Evolutionary conservation across 2,888 invertebrate species (phyloP).

Genomic region (Lysandra bellargus): DNA sequence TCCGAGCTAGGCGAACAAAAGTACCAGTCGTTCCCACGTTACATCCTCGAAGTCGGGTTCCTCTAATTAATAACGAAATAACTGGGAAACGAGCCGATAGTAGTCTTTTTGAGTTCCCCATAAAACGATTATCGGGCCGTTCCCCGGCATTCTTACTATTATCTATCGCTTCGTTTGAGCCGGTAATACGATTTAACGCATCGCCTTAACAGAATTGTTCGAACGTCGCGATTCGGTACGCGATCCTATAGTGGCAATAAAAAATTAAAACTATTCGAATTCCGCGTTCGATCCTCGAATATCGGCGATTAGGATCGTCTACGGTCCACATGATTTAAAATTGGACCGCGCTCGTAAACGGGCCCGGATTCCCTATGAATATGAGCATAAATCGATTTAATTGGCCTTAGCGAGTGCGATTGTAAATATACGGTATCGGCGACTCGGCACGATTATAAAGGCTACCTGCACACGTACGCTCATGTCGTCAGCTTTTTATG

Average conservation of each 20-base stretch:
- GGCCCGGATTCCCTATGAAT: constrained; percentile 3
- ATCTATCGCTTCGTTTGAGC: constrained; percentile 59
- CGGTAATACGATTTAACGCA: constrained; percentile 71
- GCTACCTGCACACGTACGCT: constrained; percentile 75
- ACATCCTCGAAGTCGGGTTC: constrained; percentile 58
- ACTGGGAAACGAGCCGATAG: constrained; percentile 61
- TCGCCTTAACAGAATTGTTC: constrained; percentile 51
- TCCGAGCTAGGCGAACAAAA: constrained; percentile 52
- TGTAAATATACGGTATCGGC: constrained; percentile 60
- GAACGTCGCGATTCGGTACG: constrained; percentile 30
- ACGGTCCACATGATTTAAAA: constrained; percentile 26
- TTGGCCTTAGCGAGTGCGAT: constrained; percentile 51
- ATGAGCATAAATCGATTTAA: constrained; percentile 16
- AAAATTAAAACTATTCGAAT: constrained; percentile 13
- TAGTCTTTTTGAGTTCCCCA: constrained; percentile 68
- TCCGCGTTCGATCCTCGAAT: constrained; percentile 21
- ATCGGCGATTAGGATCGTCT: constrained; percentile 20
- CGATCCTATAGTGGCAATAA: constrained; percentile 25
- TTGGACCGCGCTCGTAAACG: constrained; percentile 18
- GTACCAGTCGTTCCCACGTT: constrained; percentile 66
- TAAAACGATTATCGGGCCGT: constrained; percentile 78
- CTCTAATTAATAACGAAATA: constrained; percentile 73
- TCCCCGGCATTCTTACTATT: constrained; percentile 61
- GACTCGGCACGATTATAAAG: constrained; percentile 62
- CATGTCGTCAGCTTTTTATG: constrained; percentile 75